Base-by-base conservation (phyloP, 30 jellyfish, hydroid and myxozoan species). In the Sanderia malayensis region DNA sequence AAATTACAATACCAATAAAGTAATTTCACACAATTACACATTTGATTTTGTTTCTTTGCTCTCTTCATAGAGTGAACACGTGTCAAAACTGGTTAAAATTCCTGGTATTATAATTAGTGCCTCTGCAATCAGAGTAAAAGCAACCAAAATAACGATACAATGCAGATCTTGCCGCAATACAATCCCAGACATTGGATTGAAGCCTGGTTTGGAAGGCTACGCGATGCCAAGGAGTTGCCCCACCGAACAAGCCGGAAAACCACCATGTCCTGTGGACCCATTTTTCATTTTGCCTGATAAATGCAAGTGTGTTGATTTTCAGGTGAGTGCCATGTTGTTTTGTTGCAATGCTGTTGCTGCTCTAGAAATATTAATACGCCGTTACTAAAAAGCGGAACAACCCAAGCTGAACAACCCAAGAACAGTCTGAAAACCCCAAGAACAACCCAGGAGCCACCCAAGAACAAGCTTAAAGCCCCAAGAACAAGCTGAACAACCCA, bases 201-300 rank as follows among this genome's bases (percentile, higher is more conserved):
- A 87, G 61, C 95, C 97, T 10, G 99, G 99, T 2, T 68, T 94
- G 23, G 99, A 94, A 62, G 97, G 97, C 10, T 87, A 86, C 62
- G 96, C 90, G 0, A 68, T 94, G 91, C 99, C 99, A 63, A 58
- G 99, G 18, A 71, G 76, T 9, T 94, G 99, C 72, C 96, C 96
- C 34, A 33, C 99, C 2, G 96, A 93, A 53, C 97, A 86, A 33
- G 84, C 97, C 3, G 89, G 97, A 31, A 87, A 94, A 53, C 97
- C 97, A 13, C 99, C 95, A 2, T 94, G 99, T 79, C 99, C 99
- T 2, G 79, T 94, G 20, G 99, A 94, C 63, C 99, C 99, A 23
- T 94, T 85, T 67, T 94, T 86, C 57, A 88, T 94, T 24, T 67
- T 94, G 25, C 99, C 99, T 2, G 99, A 94, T 80, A 94, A 94